Percentiles rank a stretch among this genome's conserved stretches.
Evolutionary conservation across 2,113 vertebrate genomes (phyloP).

Genomic region (Heterocephalus glaber): DNA sequence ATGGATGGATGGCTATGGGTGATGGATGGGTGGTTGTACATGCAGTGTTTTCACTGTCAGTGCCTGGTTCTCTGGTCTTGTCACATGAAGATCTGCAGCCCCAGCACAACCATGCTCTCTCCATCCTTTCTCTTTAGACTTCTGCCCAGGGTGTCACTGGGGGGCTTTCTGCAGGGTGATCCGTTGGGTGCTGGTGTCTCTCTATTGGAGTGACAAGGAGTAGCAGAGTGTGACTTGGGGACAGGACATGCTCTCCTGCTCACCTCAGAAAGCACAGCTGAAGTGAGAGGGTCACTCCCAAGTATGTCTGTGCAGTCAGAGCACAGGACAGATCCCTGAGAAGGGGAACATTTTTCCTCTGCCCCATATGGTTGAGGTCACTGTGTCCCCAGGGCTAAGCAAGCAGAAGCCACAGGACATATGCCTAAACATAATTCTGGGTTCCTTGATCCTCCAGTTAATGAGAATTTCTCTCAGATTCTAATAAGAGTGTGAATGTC

Average conservation of each 20-base stretch:
- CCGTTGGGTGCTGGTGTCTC: no score
- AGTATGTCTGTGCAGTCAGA: not conserved
- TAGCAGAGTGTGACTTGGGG: not conserved
- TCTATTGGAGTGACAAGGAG: no score
- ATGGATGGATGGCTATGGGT: not conserved
- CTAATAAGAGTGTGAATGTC: not conserved
- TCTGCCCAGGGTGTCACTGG: not conserved
- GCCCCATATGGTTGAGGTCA: accelerated
- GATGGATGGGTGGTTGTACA: not conserved
- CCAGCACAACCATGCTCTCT: not conserved
- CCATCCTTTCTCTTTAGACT: not conserved
- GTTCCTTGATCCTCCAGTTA: no score
- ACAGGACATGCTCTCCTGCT: not conserved
- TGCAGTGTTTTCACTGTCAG: not conserved
- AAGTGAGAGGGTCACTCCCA: no score
- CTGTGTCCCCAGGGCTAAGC: no score
- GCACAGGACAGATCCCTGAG: not conserved
- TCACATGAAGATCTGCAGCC: not conserved
- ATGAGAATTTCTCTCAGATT: not conserved
- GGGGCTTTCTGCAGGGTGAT: not conserved
- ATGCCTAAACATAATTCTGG: accelerated
- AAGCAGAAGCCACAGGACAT: no score
- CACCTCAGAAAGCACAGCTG: not conserved
- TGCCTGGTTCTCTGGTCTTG: not conserved
- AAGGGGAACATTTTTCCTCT: not conserved